These are phyloP conservation scores for Styela plicata DNA, from an alignment of 23 tunicate species.

Conservation along the genomic window DNA sequence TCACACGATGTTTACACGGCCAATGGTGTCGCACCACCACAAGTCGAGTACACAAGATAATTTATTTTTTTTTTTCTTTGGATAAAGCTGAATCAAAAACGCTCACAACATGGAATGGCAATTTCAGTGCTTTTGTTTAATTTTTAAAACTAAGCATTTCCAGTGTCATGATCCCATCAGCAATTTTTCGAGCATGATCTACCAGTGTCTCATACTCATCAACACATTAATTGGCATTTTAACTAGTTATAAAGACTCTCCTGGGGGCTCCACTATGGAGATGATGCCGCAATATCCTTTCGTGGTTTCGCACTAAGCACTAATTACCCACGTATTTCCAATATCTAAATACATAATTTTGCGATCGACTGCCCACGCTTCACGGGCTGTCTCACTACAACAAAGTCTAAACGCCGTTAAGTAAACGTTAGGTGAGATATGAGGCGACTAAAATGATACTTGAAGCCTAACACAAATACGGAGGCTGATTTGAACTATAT, in stretches of 20 bases:
- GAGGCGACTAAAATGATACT: neutral
- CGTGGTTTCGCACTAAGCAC: neutral
- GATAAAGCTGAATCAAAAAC: no score
- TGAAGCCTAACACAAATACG: neutral
- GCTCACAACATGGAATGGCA: no score
- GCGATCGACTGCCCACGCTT: neutral
- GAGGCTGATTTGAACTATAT: neutral
- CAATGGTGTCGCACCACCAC: no score
- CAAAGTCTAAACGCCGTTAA: neutral
- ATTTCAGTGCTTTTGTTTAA: no score
- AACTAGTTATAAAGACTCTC: no score
- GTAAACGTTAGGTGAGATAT: neutral
- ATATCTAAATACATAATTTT: neutral
- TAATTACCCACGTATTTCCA: neutral
- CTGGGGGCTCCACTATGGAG: neutral
- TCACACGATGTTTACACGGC: neutral
- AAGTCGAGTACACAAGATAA: no score
- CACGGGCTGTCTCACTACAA: neutral
- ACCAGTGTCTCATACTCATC: no score
- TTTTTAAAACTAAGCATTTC: no score
- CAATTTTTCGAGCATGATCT: no score
- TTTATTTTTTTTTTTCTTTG: no score
- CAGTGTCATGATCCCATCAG: no score
- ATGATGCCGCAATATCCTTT: neutral
- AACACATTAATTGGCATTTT: no score